These are phyloP conservation scores for Drosophila littoralis DNA, from an alignment of 1,140 invertebrate genomes.

Conservation along the genomic window DNA sequence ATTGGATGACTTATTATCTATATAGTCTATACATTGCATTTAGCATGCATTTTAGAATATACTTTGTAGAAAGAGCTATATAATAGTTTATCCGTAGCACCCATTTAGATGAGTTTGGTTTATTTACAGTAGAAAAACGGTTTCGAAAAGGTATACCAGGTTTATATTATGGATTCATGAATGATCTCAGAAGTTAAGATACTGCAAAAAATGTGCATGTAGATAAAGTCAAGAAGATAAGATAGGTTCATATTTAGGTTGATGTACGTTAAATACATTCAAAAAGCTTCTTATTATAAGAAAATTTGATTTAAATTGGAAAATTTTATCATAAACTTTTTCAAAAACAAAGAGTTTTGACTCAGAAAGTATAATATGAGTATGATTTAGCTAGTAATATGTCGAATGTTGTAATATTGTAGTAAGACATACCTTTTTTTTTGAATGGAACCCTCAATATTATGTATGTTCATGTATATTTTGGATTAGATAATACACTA, in stretches of 20 bases:
- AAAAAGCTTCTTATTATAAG: too few species aligned
- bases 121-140: too few species aligned
- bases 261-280: background rate
- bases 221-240: conserved; percentile 2
- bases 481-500: too few species aligned
- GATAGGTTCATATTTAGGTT: conserved; percentile 2
- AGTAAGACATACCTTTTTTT: too few species aligned
- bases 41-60: background rate
- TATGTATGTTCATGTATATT: too few species aligned
- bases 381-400: too few species aligned
- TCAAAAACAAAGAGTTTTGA: too few species aligned
- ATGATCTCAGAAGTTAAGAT: background rate
- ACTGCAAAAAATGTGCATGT: background rate
- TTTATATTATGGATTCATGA: conserved; percentile 3
- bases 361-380: too few species aligned
- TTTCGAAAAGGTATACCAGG: background rate
- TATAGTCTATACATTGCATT: background rate
- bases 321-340: too few species aligned
- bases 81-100: background rate
- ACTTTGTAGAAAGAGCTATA: background rate
- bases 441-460: too few species aligned
- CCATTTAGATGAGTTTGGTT: background rate
- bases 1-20: background rate
- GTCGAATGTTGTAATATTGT: too few species aligned
- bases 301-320: too few species aligned